Percentiles rank a stretch among this genome's conserved stretches.
Conservation (phyloP, 2,888 invertebrate genomes). For the Synergus gifuensis region DNA sequence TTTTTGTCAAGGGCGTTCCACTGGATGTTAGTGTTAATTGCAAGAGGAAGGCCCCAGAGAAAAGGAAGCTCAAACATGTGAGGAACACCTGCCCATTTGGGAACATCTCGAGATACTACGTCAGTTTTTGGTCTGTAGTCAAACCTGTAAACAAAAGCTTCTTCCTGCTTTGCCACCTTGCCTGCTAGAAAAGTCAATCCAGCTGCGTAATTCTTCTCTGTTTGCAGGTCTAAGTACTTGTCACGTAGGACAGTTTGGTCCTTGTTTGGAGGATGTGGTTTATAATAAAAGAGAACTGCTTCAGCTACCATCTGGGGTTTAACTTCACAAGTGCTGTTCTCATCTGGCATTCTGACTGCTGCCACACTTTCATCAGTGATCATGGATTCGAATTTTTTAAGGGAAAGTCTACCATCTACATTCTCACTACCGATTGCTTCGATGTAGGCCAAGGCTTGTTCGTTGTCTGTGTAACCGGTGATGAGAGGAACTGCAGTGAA, state of each 20-base stretch:
- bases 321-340: constrained; percentile 74
- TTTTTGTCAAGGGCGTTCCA: constrained; percentile 90
- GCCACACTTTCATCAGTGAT: constrained; percentile 79
- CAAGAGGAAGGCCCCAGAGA: constrained; percentile 89
- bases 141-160: constrained; percentile 86
- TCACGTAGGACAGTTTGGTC: constrained; percentile 83
- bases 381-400: constrained; percentile 82
- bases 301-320: constrained; percentile 79
- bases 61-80: constrained; percentile 91
- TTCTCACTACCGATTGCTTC: constrained; percentile 81
- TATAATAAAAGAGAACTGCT: constrained; percentile 88
- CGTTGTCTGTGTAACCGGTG: constrained; percentile 90
- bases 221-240: constrained; percentile 85
- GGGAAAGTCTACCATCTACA: constrained; percentile 82
- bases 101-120: constrained; percentile 83
- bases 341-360: constrained; percentile 60
- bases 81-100: constrained; percentile 89
- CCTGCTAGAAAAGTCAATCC: constrained; percentile 85
- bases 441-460: constrained; percentile 83
- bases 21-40: constrained; percentile 78
- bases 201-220: constrained; percentile 87
- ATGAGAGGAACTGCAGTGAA: constrained; percentile 86
- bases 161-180: constrained; percentile 81
- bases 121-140: constrained; percentile 84
- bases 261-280: constrained; percentile 83